Evolutionary conservation across 1,140 invertebrate species (phyloP).

Genomic region (Drosophila malerkotliana): DNA sequence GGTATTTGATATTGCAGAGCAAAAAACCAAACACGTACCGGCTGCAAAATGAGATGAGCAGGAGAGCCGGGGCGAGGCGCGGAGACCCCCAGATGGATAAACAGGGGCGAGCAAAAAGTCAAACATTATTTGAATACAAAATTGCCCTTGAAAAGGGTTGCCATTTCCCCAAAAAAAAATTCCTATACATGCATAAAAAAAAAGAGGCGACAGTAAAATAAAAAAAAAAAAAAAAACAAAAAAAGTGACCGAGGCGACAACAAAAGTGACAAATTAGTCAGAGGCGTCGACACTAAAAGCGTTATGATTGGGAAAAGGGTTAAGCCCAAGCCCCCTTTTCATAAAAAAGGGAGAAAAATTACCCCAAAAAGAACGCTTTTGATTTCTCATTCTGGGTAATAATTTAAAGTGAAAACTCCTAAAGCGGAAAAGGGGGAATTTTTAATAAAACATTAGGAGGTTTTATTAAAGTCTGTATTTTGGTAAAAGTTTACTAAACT

Average conservation of each 20-base stretch:
- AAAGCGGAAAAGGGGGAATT: background rate
- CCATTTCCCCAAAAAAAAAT: constrained; percentile 13
- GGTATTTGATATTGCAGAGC: background rate
- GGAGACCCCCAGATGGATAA: constrained; percentile 7
- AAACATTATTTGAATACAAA: constrained; percentile 78
- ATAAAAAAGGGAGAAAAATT: background rate
- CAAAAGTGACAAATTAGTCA: constrained; percentile 77
- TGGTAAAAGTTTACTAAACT: too few species aligned
- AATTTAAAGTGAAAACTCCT: background rate
- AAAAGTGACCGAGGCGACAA: constrained; percentile 46
- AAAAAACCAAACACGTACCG: constrained; percentile 43
- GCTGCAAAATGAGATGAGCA: constrained; percentile 31
- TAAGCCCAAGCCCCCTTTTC: constrained; percentile 8
- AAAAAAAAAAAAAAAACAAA: constrained; percentile 22
- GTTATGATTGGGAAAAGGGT: constrained; percentile 46
- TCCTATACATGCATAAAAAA: background rate
- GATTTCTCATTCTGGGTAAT: background rate
- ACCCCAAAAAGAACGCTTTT: background rate
- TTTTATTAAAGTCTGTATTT: background rate
- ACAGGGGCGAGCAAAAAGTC: constrained; percentile 47
- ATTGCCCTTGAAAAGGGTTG: constrained; percentile 75
- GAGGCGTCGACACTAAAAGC: constrained; percentile 65
- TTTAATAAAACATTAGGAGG: background rate
- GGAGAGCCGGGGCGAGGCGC: background rate
- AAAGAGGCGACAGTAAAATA: constrained; percentile 12